Evolutionary conservation across 2,797 vertebrate species (phyloP), one percentile per base, ranked within the genome.

Genomic region (Sciaenops ocellatus): DNA sequence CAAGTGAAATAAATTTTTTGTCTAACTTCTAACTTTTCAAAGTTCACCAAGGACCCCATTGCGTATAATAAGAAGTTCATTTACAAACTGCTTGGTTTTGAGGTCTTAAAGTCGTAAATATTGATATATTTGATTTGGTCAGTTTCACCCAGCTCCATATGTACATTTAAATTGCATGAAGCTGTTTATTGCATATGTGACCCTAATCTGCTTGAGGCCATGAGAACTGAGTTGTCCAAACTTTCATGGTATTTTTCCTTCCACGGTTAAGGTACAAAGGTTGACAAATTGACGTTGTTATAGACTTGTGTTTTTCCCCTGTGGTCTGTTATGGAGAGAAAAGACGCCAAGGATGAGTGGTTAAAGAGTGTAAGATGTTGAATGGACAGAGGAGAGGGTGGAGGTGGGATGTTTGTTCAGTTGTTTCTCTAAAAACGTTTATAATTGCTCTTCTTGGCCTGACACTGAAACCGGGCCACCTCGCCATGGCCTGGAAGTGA

Each of bases 251-350:
- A 52, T 79, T 74, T 85, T 81, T 76, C 24, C 69, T 64, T 30
- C 77, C 68, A 42, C 59, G 67, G 71, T 67, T 44, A 68, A 79
- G 68, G 65, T 76, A 46, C 54, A 81, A 74, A 81, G 69, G 67
- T 64, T 79, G 79, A 87, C 69, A 84, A 73, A 87, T 82, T 76
- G 70, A 81, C 84, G 64, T 78, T 69, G 79, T 83, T 85, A 52
- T 34, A 64, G 78, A 57, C 78, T 54, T 77, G 59, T 83, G 68
- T 77, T 87, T 87, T 79, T 60, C 67, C 63, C 44, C 38, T 64
- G 64, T 60, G 80, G 85, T 79, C 61, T 60, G 63, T 75, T 51
- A 61, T 0, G 47, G 60, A 69, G 77, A 52, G 59, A 71, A 41
- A 69, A 72, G 41, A 68, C 41, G 38, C 80, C 66, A 75, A 46